These are phyloP conservation scores for Acanthurus leucopareius DNA, from an alignment of 2,797 vertebrate genomes.

Conservation along the genomic window DNA sequence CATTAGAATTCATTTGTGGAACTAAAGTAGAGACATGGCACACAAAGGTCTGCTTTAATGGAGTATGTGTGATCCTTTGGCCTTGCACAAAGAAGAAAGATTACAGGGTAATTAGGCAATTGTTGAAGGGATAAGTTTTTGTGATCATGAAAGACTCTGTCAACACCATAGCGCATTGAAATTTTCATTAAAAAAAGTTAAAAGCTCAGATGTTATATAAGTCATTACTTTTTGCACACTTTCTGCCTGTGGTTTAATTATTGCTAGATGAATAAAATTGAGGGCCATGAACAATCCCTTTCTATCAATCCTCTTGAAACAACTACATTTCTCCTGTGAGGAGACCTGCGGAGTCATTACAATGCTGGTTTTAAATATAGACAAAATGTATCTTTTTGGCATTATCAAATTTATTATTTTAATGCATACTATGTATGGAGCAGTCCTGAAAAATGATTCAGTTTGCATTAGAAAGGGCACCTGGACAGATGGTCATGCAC, in stretches of 20 bases:
- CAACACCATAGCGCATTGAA: constrained; percentile 19
- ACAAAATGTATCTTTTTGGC: constrained; percentile 23
- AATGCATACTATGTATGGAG: constrained; percentile 9
- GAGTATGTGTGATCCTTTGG: constrained; percentile 69
- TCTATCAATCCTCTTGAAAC: constrained; percentile 40
- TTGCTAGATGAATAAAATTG: constrained; percentile 20
- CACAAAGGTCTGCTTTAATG: constrained; percentile 61
- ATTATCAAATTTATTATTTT: constrained; percentile 32
- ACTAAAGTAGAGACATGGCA: constrained; percentile 50
- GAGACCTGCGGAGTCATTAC: constrained; percentile 24
- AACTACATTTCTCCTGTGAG: constrained; percentile 11
- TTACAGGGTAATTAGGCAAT: constrained; percentile 73
- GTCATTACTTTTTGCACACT: constrained; percentile 24
- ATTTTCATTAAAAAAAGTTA: constrained; percentile 18
- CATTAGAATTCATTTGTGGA: constrained; percentile 50
- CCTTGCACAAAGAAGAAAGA: constrained; percentile 63
- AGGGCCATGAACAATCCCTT: constrained; percentile 21
- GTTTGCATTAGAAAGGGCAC: constrained; percentile 36
- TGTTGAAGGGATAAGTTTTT: constrained; percentile 56
- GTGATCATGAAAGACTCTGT: constrained; percentile 54
- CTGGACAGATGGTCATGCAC: constrained; percentile 49
- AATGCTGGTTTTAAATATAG: constrained; percentile 39
- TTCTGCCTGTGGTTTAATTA: constrained; percentile 36
- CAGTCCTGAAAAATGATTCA: constrained; percentile 33
- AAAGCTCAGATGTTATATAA: constrained; percentile 10